Conservation (phyloP, 2,113 vertebrate genomes). For the Sylvia atricapilla region DNA sequence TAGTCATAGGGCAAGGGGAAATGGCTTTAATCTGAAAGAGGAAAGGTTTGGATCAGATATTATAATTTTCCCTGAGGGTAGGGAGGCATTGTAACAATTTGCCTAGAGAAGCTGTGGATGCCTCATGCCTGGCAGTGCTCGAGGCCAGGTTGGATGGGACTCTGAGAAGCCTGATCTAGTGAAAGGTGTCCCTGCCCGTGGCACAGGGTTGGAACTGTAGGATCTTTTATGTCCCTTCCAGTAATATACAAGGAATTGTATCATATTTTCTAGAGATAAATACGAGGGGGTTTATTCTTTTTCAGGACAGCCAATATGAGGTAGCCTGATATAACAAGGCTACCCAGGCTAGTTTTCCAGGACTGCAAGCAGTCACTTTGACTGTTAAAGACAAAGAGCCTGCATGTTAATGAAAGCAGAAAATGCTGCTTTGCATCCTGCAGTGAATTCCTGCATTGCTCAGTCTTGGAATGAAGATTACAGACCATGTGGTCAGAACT, state of each 20-base stretch:
- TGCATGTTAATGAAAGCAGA: neutral
- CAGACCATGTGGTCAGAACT: neutral
- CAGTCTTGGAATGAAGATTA: neutral
- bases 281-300: neutral
- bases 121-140: neutral
- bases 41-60: neutral
- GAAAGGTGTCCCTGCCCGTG: neutral
- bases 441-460: neutral
- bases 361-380: neutral
- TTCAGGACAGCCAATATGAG: neutral
- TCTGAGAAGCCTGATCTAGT: neutral
- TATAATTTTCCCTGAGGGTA: neutral
- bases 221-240: neutral
- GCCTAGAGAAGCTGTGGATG: neutral
- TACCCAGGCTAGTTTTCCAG: neutral
- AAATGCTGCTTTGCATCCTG: neutral
- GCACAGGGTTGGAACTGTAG: neutral
- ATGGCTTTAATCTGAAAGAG: neutral
- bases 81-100: neutral
- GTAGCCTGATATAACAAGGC: neutral
- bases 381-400: neutral
- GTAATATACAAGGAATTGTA: neutral
- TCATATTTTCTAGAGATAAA: neutral
- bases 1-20: neutral
- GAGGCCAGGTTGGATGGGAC: neutral